Conservation (phyloP, 2,797 vertebrate species). For the Chaetodon trifasciatus region DNA sequence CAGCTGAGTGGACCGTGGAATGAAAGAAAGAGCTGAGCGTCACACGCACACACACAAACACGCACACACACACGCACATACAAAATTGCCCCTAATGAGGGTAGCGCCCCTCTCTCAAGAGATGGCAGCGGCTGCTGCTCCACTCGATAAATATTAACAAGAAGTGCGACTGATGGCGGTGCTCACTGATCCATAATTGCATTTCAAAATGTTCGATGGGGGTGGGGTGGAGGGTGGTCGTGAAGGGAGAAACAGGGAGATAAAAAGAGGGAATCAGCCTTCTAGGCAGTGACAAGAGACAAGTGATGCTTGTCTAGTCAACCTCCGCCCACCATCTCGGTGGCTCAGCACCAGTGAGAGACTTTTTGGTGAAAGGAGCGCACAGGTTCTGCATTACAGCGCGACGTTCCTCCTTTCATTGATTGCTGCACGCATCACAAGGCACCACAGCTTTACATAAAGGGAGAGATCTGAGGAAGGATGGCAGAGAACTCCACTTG, state of each 20-base stretch:
- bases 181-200: constrained; percentile 89
- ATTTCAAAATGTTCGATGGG: constrained; percentile 84
- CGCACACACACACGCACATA: constrained; percentile 37
- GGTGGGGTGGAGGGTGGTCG: constrained; percentile 47
- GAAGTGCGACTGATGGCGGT: constrained; percentile 85
- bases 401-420: constrained; percentile 52
- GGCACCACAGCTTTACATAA: constrained; percentile 38
- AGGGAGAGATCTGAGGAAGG: constrained; percentile 32
- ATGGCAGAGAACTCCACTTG: constrained; percentile 21
- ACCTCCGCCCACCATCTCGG: constrained; percentile 54
- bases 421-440: constrained; percentile 51
- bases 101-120: constrained; percentile 77
- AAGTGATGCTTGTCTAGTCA: constrained; percentile 68
- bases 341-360: constrained; percentile 55
- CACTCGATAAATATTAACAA: constrained; percentile 90
- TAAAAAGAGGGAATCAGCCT: constrained; percentile 62
- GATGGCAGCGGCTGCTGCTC: constrained; percentile 83
- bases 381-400: constrained; percentile 58
- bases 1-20: constrained; percentile 74
- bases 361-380: constrained; percentile 41
- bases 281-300: constrained; percentile 61
- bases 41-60: constrained; percentile 13
- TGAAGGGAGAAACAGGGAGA: constrained; percentile 40
- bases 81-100: constrained; percentile 83
- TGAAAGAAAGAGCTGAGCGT: constrained; percentile 55